Base-by-base conservation (phyloP, 2,888 invertebrate genomes). In the Drosophila emarginata region DNA sequence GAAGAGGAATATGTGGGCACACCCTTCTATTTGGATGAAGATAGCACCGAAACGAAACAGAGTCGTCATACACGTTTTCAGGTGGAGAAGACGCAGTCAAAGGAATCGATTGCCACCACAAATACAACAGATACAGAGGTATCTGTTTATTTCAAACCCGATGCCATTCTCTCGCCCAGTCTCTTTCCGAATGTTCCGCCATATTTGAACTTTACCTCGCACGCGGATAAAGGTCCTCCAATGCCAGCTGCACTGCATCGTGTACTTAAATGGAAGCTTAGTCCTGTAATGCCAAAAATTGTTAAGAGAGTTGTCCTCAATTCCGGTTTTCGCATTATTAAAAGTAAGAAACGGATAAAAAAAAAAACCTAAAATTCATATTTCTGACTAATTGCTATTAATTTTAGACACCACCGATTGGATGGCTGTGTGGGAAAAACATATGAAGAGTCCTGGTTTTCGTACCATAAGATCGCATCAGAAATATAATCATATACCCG, bases 401-500 rank as follows among this genome's bases (percentile, higher is more conserved):
- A 0, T 93, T 93, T 62, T 92, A 96, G 96, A 96, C 91, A 96
- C 96, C 5, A 95, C 95, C 60, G 96, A 97, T 80, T 99, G 99
- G 98, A 93, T 97, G 85, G 99, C 98, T 9, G 97, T 97, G 72
- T 99, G 99, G 98, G 99, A 99, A 63, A 98, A 98, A 91, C 99
- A 99, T 90, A 97, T 99, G 97, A 98, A 98, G 91, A 97, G 98
- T 7, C 93, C 95, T 2, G 95, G 96, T 91, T 99, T 98, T 91
- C 94, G 95, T 86, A 95, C 95, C 0, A 93, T 97, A 75, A 95
- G 96, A 82, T 97, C 97, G 67, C 96, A 96, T 60, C 99, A 99
- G 91, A 99, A 99, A 92, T 95, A 99, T 89, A 99, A 99, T 91
- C 99, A 99, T 91, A 97, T 98, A 91, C 99, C 99, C 0, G 99